Evolutionary conservation across 2,797 vertebrate species (phyloP).

Genomic region (Myotis pilosus): DNA sequence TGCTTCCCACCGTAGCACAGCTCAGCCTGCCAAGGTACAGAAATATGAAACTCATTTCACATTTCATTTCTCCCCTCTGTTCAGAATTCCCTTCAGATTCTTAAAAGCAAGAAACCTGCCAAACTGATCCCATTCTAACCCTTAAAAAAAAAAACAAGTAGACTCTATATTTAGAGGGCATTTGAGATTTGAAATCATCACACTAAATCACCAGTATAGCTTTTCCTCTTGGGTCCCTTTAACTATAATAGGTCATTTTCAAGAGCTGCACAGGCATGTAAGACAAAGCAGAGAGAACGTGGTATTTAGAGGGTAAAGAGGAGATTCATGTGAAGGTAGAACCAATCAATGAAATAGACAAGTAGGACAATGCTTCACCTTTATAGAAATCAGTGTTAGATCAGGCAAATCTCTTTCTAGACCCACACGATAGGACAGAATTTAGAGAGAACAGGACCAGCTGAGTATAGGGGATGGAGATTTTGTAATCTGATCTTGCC

Average conservation of each 20-base stretch:
- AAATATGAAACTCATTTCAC: neutral
- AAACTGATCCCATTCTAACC: neutral
- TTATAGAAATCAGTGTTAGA: neutral
- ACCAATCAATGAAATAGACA: neutral
- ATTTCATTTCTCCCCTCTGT: neutral
- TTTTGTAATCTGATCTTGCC: neutral
- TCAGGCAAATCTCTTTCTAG: neutral
- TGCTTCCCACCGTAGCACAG: neutral
- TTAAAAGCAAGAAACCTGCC: slow-evolving; percentile 12
- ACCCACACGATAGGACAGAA: neutral
- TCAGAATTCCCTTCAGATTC: slow-evolving; percentile 20
- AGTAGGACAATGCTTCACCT: neutral
- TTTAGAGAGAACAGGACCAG: neutral
- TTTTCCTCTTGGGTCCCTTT: slow-evolving; percentile 13
- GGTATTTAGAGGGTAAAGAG: neutral
- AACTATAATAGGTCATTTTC: slow-evolving; percentile 43
- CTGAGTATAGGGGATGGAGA: neutral
- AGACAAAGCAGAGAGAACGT: neutral
- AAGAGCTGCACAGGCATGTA: neutral
- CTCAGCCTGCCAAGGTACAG: neutral
- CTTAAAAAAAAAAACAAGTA: neutral
- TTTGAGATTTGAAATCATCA: slow-evolving; percentile 42
- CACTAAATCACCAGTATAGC: neutral
- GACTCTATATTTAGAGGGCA: slow-evolving; percentile 29
- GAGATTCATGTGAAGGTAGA: neutral